A percentile compares a stretch with the other conserved stretches of the same genome.
phyloP scores from a whole-genome alignment of 1,140 invertebrate species.

The Caerostris darwini region DNA sequence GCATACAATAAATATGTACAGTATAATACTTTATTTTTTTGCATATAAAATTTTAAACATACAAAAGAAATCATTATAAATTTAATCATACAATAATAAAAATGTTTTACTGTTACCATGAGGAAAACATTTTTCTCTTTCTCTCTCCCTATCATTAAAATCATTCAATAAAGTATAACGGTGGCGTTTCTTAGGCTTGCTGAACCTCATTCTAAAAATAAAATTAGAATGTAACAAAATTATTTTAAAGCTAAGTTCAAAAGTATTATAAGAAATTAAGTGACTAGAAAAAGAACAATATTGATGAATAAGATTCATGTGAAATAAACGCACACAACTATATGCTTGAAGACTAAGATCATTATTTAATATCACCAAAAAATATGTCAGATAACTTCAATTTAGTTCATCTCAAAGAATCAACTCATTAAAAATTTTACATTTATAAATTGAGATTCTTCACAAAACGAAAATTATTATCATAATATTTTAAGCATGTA shows the following conservation, averaged over 20 bases:
- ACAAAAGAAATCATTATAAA: neutral
- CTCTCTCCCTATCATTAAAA: constrained; percentile 83
- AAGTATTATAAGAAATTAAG: neutral
- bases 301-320: too few species aligned
- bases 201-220: constrained; percentile 77
- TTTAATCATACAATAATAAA: neutral
- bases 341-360: too few species aligned
- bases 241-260: neutral
- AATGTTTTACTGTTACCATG: constrained; percentile 79
- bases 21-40: neutral
- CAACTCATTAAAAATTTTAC: too few species aligned
- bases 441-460: too few species aligned
- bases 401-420: too few species aligned
- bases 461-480: too few species aligned
- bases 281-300: neutral
- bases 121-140: constrained; percentile 80
- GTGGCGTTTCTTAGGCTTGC: constrained; percentile 80
- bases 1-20: neutral
- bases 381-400: too few species aligned
- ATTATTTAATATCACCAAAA: too few species aligned
- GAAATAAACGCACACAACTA: too few species aligned
- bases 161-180: constrained; percentile 86
- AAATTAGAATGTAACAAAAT: neutral
- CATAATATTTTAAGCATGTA: too few species aligned
- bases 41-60: neutral